Percentiles rank a stretch among this genome's conserved stretches.
These are phyloP conservation scores for Helicoverpa assulta DNA, from an alignment of 2,888 invertebrate species.

Conservation along the genomic window DNA sequence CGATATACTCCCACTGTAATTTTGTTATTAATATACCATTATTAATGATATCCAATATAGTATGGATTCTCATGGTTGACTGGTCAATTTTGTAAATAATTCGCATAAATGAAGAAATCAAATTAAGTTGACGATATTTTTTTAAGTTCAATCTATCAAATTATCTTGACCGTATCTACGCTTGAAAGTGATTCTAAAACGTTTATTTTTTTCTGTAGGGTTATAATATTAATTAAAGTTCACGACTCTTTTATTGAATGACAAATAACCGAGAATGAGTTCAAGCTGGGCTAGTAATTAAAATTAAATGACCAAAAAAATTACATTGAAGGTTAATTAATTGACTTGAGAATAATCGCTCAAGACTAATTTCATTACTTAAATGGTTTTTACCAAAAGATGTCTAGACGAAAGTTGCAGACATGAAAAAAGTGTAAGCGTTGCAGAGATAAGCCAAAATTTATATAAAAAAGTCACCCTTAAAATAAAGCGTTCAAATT, in stretches of 20 bases:
- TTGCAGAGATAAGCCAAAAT: not conserved
- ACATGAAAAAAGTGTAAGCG: not conserved
- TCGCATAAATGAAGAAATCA: too few species aligned
- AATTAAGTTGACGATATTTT: too few species aligned
- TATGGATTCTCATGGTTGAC: constrained; percentile 6
- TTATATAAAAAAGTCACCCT: not conserved
- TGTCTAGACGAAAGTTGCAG: constrained; percentile 24
- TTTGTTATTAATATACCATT: constrained; percentile 23
- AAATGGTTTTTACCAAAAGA: not conserved
- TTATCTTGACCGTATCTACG: too few species aligned
- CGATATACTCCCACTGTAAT: constrained; percentile 7
- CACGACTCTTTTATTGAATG: too few species aligned
- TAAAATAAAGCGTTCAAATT: constrained; percentile 11
- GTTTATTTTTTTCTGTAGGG: too few species aligned
- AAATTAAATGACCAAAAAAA: not conserved
- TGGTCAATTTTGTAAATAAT: too few species aligned
- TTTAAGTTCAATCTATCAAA: too few species aligned
- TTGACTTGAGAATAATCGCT: not conserved
- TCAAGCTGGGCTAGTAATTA: not conserved
- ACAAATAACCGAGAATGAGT: too few species aligned
- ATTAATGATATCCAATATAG: constrained; percentile 14
- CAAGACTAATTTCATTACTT: constrained; percentile 1
- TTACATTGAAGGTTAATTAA: not conserved
- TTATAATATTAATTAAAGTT: too few species aligned
- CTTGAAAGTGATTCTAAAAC: too few species aligned